These are phyloP conservation scores for Wasmannia auropunctata DNA, from an alignment of 1,140 invertebrate genomes.

Conservation along the genomic window DNA sequence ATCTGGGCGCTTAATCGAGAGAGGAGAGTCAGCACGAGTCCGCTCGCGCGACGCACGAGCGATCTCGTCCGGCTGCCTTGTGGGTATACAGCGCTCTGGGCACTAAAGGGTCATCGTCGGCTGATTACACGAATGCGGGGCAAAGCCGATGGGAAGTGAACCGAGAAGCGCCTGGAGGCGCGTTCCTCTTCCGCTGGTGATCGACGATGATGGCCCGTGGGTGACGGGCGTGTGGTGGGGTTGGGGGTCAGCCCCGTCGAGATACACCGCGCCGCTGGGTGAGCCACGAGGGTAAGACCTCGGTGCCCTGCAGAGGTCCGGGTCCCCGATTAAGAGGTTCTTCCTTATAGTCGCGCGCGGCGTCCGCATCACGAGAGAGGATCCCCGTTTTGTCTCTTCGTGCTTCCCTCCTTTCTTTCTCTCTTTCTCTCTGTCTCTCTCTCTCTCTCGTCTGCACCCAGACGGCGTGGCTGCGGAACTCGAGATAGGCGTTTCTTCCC, in stretches of 20 bases:
- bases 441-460: slow-evolving; percentile 50
- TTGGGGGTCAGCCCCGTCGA: slow-evolving; percentile 71
- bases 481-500: slow-evolving; percentile 62
- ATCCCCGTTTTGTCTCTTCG: slow-evolving; percentile 49
- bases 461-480: slow-evolving; percentile 77
- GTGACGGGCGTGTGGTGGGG: slow-evolving; percentile 62
- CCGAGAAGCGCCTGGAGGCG: slow-evolving; percentile 40
- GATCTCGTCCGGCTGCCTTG: slow-evolving; percentile 11
- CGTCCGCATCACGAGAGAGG: slow-evolving; percentile 52
- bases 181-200: slow-evolving; percentile 59
- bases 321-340: slow-evolving; percentile 80
- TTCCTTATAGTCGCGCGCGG: slow-evolving; percentile 75
- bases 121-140: slow-evolving; percentile 58
- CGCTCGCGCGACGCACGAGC: slow-evolving; percentile 17
- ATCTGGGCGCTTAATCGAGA: slow-evolving; percentile 38
- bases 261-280: slow-evolving; percentile 71
- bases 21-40: slow-evolving; percentile 5
- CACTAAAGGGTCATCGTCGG: slow-evolving; percentile 58
- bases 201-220: slow-evolving; percentile 58
- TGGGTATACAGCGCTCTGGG: slow-evolving; percentile 19
- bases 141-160: slow-evolving; percentile 56
- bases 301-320: slow-evolving; percentile 77
- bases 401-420: slow-evolving; percentile 5
- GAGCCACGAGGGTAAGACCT: slow-evolving; percentile 75
- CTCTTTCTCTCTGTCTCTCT: neutral